These are phyloP conservation scores for Atta texana DNA, from an alignment of 1,140 invertebrate species.

Conservation along the genomic window DNA sequence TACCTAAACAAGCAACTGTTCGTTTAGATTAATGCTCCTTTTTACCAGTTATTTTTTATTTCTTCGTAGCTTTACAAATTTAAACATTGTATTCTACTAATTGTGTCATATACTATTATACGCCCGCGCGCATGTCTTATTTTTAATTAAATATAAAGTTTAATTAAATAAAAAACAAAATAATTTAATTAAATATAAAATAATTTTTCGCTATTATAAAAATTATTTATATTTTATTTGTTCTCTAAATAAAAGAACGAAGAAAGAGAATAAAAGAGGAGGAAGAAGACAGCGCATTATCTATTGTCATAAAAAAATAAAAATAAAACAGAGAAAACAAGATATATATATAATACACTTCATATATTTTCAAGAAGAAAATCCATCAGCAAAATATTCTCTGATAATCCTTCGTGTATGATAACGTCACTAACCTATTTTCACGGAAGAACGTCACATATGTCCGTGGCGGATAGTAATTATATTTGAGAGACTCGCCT, in stretches of 20 bases:
- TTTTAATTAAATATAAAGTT: slow-evolving; percentile 17
- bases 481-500: slow-evolving; percentile 33
- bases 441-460: not conserved
- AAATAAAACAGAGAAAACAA: not conserved
- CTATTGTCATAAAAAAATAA: not conserved
- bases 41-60: slow-evolving; percentile 41
- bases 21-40: slow-evolving; percentile 72
- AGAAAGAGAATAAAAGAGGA: not conserved
- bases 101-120: not conserved
- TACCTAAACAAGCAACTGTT: slow-evolving; percentile 22
- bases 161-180: too few relatives aligned
- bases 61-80: slow-evolving; percentile 11
- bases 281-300: not conserved
- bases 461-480: slow-evolving; percentile 12
- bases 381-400: not conserved
- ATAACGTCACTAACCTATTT: slow-evolving; percentile 27
- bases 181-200: too few relatives aligned
- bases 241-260: not conserved
- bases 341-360: not conserved
- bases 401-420: not conserved
- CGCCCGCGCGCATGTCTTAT: not conserved
- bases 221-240: slow-evolving; percentile 1
- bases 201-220: not conserved
- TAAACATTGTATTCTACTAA: slow-evolving; percentile 7
- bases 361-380: not conserved